Evolutionary conservation across 1,140 invertebrate species (phyloP), one percentile per base, ranked within the genome.

Genomic region (Zaprionus nigranus): DNA sequence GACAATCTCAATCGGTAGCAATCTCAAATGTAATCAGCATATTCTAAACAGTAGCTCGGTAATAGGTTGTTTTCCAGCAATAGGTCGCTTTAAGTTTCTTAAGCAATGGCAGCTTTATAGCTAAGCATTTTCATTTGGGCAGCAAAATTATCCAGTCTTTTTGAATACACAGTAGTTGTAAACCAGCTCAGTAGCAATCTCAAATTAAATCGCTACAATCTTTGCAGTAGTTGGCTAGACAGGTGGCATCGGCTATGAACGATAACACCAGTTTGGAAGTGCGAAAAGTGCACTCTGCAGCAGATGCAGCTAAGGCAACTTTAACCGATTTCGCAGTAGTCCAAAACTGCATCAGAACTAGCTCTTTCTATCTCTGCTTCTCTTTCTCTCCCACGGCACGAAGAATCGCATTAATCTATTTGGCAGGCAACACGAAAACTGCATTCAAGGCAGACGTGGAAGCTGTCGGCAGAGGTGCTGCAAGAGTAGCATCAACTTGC

Each of bases 391-490:
- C 6, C 40, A 7, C 4, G 13, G 40, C n/a, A 17, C n/a, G n/a
- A 46, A 46, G 40, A 46, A 46, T 46, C 40, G n/a, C 40, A 46
- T 46, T 46, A 46, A 46, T 46, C 40, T 46, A 46, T 46, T 46
- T 46, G 40, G 40, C 40, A 46, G 40, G 40, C 40, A 46, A 46
- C 40, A 46, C n/a, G 40, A 46, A 46, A 46, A 46, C 7, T 46
- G 40, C 40, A 46, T 46, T 46, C 40, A 46, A 46, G n/a, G 40
- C n/a, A 46, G 40, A 46, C n/a, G 40, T 46, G 40, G 40, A n/a
- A 43, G 40, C 2, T 46, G 40, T 46, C n/a, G 40, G 40, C 40
- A 46, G 17, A 46, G 40, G 40, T 51, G 46, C 46, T 51, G 46
- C 46, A 51, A 51, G 11, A 51, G 46, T 20, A 22, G 46, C 46